phyloP scores from a whole-genome alignment of 2,888 invertebrate genomes.

The Apantesis nais region DNA sequence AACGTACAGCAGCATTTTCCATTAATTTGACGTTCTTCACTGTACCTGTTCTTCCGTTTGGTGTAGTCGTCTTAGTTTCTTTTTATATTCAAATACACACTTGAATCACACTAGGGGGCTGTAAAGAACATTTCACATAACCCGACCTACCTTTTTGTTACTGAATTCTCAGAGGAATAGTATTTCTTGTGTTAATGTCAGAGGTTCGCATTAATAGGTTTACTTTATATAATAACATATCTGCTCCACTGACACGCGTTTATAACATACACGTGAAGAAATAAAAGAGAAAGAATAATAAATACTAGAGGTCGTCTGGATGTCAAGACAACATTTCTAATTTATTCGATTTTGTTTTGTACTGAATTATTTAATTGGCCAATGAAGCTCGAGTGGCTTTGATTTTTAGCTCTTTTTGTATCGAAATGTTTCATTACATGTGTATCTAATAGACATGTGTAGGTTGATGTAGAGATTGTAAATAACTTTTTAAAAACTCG shows the following conservation, averaged over 20 bases:
- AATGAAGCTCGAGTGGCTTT: too few relatives aligned
- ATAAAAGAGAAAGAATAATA: too few relatives aligned
- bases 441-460: too few relatives aligned
- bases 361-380: not conserved
- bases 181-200: not conserved
- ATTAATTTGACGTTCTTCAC: not conserved
- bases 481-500: too few relatives aligned
- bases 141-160: not conserved
- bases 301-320: too few relatives aligned
- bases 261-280: not conserved
- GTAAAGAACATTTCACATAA: not conserved
- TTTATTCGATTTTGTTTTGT: not conserved
- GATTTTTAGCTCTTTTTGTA: not conserved
- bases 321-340: not conserved
- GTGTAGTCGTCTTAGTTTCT: not conserved
- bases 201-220: not conserved
- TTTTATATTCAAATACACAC: not conserved
- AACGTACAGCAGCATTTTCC: not conserved
- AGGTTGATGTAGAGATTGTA: too few relatives aligned
- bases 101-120: not conserved
- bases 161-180: not conserved
- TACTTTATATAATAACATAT: not conserved
- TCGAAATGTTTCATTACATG: too few relatives aligned
- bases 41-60: not conserved
- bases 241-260: not conserved